phyloP scores from a whole-genome alignment of 2,797 vertebrate genomes.

The Chelon labrosus region DNA sequence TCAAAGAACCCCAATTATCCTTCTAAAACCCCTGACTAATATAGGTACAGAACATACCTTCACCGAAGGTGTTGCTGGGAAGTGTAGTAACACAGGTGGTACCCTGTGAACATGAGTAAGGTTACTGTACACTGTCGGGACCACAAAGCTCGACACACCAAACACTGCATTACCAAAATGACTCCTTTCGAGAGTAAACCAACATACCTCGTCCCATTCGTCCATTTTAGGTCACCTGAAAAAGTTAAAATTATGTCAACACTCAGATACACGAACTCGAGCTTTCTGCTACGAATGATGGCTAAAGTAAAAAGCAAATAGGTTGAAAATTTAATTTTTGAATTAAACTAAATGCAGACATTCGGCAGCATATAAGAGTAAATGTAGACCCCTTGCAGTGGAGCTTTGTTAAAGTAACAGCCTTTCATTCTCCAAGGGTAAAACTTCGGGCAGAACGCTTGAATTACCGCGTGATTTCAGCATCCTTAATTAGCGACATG shows the following conservation, averaged over 20 bases:
- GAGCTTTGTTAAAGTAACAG: neutral
- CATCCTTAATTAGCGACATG: no score
- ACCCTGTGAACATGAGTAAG: neutral
- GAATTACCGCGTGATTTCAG: neutral
- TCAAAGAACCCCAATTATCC: no score
- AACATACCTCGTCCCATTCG: conserved; percentile 54
- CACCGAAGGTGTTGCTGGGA: conserved; percentile 2
- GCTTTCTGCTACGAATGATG: no score
- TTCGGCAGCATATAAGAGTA: neutral
- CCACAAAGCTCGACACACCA: neutral
- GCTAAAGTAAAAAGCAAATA: no score
- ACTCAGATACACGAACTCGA: no score
- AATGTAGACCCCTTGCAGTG: neutral
- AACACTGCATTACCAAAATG: no score
- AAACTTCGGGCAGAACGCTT: no score
- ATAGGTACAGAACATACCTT: conserved; percentile 16
- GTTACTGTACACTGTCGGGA: neutral
- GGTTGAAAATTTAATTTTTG: no score
- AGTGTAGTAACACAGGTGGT: neutral
- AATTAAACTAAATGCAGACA: no score
- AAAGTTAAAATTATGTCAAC: neutral
- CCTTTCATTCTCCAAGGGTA: no score
- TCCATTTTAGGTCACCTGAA: conserved; percentile 52
- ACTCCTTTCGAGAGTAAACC: neutral
- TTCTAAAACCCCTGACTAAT: neutral